Base-by-base conservation (phyloP, 2,888 invertebrate genomes). In the Uropetala carovei region DNA sequence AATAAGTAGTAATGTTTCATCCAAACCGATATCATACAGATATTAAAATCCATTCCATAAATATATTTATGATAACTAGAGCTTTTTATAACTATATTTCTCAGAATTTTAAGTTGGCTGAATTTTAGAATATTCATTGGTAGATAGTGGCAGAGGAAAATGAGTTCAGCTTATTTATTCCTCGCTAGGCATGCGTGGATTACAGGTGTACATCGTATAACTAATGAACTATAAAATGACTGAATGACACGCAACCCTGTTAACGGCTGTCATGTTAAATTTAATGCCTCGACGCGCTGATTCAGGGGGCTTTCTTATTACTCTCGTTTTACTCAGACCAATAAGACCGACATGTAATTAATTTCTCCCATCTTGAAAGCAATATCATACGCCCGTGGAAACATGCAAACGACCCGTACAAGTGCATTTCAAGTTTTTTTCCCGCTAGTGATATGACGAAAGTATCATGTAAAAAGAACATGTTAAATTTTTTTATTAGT, bases 161-260 rank as follows among this genome's bases (percentile, higher is more conserved):
- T 75, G n/a, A 75, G 27, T 27, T 4, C n/a, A 11, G 27, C 75
- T 22, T 75, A 27, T 27, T 27, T 75, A 22, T 5, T 4, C 13
- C 18, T 27, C 27, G 75, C 4, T 75, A 75, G 75, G 14, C 43
- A 43, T 18, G 75, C 75, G 75, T 75, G 75, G 75, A 27, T 75
- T 75, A 75, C 75, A 11, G 75, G 75, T 27, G 75, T 27, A 75
- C 75, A 2, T 75, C 27, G 75, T 75, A 75, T 75, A 27, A 27
- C 75, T 75, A 75, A 75, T 75, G 75, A 75, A 75, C 75, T 75
- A 75, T 75, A 75, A 75, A 75, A 75, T 75, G 75, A 27, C 18
- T 14, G 27, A 75, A 27, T 14, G 75, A 27, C 75, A 75, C 75
- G 75, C 75, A 75, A 75, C 75, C 75, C 75, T 75, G 43, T 75